Base-by-base conservation (phyloP, 1,140 invertebrate species). In the Aphelinus certus region DNA sequence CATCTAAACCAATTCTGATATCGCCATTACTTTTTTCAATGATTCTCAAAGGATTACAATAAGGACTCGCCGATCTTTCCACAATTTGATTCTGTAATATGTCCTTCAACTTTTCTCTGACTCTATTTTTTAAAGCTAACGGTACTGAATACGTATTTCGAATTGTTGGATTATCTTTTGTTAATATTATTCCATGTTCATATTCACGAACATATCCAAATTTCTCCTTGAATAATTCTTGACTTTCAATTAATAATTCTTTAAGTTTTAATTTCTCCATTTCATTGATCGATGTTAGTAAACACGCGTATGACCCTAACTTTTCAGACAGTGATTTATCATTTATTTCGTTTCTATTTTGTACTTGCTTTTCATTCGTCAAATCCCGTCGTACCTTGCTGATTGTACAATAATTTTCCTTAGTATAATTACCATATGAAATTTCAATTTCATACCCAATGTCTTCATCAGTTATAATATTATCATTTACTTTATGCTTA, bases 21-120 rank as follows among this genome's bases (percentile, higher is more conserved):
- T 64, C 48, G 0, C 62, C 62, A 42, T 64, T 64, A 5, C 10
- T 49, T n/a, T 64, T 64, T 49, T 7, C 7, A 2, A 64, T 47
- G 2, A 64, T 64, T 2, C 62, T 49, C 5, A 64, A 26, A 2
- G 62, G 62, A 7, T 64, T 64, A n/a, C 62, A 64, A n/a, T 49
- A 64, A 10, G 4, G 1, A 47, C 62, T 64, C 2, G 10, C 7
- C 7, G 62, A 7, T 3, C 26, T 7, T 49, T 64, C 62, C 3
- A 64, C 49, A 4, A 64, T 64, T 48, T 73, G 69, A 2, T 72
- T 45, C 5, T 73, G 7, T n/a, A 83, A n/a, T 76, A 81, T 81
- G 42, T 67, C 64, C 7, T 76, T 42, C 46, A 83, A 73, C 4
- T 46, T 9, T 63, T 63, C 5, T 6, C 45, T n/a, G 6, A 63